Evolutionary conservation across 92 coral and sea anemone genomes (phyloP).

Genomic region (Actinernus sp.): DNA sequence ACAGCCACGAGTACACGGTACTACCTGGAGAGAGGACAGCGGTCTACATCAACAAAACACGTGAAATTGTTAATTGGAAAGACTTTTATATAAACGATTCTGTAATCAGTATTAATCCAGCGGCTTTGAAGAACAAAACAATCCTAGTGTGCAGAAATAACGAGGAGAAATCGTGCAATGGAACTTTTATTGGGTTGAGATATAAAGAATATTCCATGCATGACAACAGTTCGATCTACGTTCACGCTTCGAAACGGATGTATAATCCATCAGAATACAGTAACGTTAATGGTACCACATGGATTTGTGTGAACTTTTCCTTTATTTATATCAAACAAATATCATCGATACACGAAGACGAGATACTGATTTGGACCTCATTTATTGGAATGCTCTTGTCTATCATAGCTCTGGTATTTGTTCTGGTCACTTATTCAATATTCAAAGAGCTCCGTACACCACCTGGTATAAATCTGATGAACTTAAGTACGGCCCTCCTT

Average conservation of each 20-base stretch:
- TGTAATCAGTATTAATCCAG: constrained; percentile 1
- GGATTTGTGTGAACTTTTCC: constrained; percentile 21
- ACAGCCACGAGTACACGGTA: constrained; percentile 17
- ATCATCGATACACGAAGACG: not conserved
- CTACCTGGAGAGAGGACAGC: constrained; percentile 26
- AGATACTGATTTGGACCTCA: too few relatives aligned
- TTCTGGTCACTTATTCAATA: constrained; percentile 49
- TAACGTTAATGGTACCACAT: constrained; percentile 15
- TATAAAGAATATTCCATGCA: constrained; percentile 13
- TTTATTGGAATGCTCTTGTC: constrained; percentile 38
- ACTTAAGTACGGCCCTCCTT: constrained; percentile 17
- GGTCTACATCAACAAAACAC: constrained; percentile 22
- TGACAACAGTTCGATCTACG: constrained; percentile 26
- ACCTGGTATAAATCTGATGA: constrained; percentile 65
- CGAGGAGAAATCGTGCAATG: constrained; percentile 2
- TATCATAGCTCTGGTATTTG: constrained; percentile 14
- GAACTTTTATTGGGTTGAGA: constrained; percentile 6
- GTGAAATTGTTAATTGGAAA: too few relatives aligned
- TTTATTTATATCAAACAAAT: not conserved
- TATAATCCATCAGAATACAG: constrained; percentile 10
- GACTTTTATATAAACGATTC: too few relatives aligned
- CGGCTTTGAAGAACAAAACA: not conserved
- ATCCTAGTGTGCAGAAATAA: constrained; percentile 1
- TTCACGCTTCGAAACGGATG: constrained; percentile 7
- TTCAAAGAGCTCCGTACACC: constrained; percentile 56